These are phyloP conservation scores for Oryzias celebensis DNA, from an alignment of 2,113 vertebrate genomes.

Conservation along the genomic window DNA sequence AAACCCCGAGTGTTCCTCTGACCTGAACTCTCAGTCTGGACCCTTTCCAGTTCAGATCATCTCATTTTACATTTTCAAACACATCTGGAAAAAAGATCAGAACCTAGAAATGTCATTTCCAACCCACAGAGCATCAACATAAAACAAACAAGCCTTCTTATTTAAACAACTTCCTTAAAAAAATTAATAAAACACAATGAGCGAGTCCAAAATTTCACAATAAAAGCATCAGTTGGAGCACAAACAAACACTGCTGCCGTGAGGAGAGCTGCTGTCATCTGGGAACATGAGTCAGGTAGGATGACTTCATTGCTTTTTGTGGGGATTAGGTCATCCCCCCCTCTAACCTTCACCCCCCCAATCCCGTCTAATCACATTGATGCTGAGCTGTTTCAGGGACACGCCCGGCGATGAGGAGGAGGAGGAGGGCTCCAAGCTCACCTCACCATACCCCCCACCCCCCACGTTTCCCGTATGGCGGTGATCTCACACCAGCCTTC, in stretches of 20 bases:
- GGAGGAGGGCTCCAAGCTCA: slow-evolving; percentile 24
- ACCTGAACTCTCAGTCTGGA: no score
- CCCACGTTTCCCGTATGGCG: slow-evolving; percentile 42
- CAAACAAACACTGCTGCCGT: slow-evolving; percentile 37
- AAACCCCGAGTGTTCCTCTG: no score
- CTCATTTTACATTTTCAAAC: no score
- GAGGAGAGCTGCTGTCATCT: slow-evolving; percentile 67
- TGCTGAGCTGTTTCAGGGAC: slow-evolving; percentile 50
- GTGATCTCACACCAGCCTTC: slow-evolving; percentile 45
- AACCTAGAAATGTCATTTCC: no score
- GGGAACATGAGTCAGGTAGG: slow-evolving; percentile 79
- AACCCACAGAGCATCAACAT: no score
- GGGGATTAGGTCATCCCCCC: slow-evolving; percentile 75
- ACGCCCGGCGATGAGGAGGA: slow-evolving; percentile 67
- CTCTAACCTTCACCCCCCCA: neutral
- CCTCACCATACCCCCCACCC: slow-evolving; percentile 59
- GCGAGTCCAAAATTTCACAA: no score
- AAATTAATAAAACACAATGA: no score
- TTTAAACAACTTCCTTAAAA: no score
- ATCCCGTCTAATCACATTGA: slow-evolving; percentile 54
- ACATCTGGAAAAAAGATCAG: no score
- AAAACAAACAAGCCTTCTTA: no score
- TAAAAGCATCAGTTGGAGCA: neutral
- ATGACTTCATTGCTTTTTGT: slow-evolving; percentile 81
- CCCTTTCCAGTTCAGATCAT: no score